Conservation (phyloP, 2,888 invertebrate species). For the Idaea straminata region DNA sequence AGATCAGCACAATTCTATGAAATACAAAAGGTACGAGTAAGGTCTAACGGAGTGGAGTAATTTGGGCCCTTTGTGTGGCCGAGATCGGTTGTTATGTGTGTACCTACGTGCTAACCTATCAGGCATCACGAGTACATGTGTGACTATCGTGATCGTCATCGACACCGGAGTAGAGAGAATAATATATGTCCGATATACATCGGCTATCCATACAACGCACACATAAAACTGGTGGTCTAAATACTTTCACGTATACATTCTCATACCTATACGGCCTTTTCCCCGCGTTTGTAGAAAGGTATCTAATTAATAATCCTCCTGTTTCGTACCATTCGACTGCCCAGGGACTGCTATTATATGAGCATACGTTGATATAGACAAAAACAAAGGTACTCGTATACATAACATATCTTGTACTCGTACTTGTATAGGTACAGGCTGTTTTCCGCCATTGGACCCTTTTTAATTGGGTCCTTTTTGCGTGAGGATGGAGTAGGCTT, state of each 20-base stretch:
- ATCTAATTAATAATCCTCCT: slow-evolving; percentile 1
- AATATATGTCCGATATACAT: not conserved
- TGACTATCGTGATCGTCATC: slow-evolving; percentile 34
- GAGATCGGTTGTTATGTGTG: slow-evolving; percentile 27
- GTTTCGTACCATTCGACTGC: not conserved
- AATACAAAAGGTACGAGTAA: slow-evolving; percentile 44
- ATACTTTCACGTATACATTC: not conserved
- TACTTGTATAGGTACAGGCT: no score
- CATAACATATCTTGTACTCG: not conserved
- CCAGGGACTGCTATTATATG: not conserved
- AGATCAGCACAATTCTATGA: slow-evolving; percentile 46
- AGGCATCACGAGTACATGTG: not conserved
- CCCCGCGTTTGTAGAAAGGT: not conserved
- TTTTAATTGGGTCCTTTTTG: no score
- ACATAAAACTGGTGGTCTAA: not conserved
- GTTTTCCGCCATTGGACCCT: no score
- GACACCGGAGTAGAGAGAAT: slow-evolving; percentile 20
- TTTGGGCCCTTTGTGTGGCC: slow-evolving; percentile 55
- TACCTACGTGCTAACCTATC: slow-evolving; percentile 6
- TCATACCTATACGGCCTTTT: not conserved
- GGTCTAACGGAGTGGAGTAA: slow-evolving; percentile 49
- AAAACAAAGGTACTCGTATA: not conserved
- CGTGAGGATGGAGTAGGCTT: no score
- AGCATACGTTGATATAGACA: not conserved
- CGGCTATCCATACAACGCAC: not conserved